A percentile compares a stretch with the other conserved stretches of the same genome.
Conservation (phyloP, 2,113 vertebrate genomes). For the Eulacestoma nigropectus region DNA sequence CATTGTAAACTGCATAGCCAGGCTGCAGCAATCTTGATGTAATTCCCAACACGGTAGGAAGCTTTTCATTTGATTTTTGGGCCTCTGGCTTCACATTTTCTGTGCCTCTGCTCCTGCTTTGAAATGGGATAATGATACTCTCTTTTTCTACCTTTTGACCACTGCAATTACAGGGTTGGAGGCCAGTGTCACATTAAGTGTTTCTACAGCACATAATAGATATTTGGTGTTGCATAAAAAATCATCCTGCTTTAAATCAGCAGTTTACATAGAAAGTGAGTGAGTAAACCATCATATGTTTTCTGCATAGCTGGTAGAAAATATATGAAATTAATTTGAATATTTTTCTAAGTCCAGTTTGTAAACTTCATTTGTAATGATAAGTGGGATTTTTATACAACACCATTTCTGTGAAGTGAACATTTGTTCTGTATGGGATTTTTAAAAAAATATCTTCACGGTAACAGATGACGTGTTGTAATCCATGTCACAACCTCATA, state of each 20-base stretch:
- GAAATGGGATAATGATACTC: slow-evolving; percentile 42
- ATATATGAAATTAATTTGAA: not conserved
- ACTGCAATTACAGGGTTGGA: slow-evolving; percentile 7
- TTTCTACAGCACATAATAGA: slow-evolving; percentile 15
- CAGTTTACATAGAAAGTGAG: not conserved
- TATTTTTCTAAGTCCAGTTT: not conserved
- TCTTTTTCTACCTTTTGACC: slow-evolving; percentile 22
- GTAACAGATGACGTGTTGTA: not conserved
- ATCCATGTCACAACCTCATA: not conserved
- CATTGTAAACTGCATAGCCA: not conserved
- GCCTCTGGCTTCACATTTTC: slow-evolving; percentile 22
- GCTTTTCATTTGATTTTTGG: slow-evolving; percentile 22
- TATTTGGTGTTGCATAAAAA: not conserved
- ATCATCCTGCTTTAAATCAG: not conserved
- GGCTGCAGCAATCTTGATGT: slow-evolving; percentile 1
- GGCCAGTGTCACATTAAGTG: not conserved
- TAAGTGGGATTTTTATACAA: not conserved
- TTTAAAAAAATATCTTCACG: not conserved
- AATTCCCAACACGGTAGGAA: not conserved
- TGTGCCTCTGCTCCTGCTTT: not conserved
- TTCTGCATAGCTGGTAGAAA: not conserved
- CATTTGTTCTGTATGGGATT: not conserved
- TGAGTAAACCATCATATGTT: not conserved
- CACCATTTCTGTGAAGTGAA: not conserved
- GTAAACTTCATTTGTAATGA: not conserved